These are phyloP conservation scores for Chaetodon trifasciatus DNA, from an alignment of 2,797 vertebrate species.

Conservation along the genomic window DNA sequence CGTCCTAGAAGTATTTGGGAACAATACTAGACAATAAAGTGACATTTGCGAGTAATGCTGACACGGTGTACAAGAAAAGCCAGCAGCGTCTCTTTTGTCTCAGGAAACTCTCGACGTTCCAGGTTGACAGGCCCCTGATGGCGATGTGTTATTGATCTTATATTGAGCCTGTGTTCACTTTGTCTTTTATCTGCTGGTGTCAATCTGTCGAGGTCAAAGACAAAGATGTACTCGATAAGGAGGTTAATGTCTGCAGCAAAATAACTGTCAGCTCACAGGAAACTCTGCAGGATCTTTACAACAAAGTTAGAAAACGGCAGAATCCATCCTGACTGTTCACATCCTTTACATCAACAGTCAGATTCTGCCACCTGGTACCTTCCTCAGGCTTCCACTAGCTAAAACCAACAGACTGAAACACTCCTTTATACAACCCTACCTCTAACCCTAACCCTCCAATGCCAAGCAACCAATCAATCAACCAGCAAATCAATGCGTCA, in stretches of 20 bases:
- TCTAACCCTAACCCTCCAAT: too few species aligned
- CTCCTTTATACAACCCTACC: neutral
- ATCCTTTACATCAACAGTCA: neutral
- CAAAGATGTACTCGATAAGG: neutral
- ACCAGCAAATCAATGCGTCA: neutral
- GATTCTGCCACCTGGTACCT: neutral
- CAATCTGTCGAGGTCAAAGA: neutral
- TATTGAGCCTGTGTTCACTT: neutral
- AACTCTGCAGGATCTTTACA: neutral
- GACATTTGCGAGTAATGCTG: neutral
- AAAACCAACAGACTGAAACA: neutral
- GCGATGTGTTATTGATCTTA: neutral
- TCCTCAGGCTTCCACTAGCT: neutral
- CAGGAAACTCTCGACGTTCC: neutral
- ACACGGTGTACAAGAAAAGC: neutral
- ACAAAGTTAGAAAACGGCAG: neutral
- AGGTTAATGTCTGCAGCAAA: neutral
- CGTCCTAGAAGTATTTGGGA: neutral
- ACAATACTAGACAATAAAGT: neutral
- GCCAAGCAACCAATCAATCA: neutral
- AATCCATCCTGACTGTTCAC: neutral
- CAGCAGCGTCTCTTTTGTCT: neutral
- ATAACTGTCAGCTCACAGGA: neutral
- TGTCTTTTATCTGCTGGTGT: neutral
- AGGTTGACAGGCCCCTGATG: neutral